Evolutionary conservation across 1,140 invertebrate genomes (phyloP).

Genomic region (Hypsibius dujardini): DNA sequence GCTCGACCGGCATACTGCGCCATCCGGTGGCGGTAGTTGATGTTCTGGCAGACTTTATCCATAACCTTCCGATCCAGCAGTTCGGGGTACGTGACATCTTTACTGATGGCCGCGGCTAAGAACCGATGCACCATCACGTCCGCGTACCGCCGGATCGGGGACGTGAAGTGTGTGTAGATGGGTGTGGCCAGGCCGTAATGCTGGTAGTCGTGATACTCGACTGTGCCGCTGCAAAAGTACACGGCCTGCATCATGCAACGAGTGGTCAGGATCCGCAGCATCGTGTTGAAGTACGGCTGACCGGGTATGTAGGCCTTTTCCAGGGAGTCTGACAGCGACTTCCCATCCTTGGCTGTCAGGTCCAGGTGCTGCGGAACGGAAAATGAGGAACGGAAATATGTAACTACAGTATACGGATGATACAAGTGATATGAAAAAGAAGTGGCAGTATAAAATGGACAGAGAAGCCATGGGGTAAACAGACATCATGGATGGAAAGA

Average conservation of each 20-base stretch:
- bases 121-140: conserved; percentile 85
- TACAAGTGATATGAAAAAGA: conserved; percentile 39
- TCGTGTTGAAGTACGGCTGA: conserved; percentile 73
- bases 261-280: conserved; percentile 83
- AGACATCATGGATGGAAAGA: not conserved
- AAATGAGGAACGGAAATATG: conserved; percentile 48
- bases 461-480: not conserved
- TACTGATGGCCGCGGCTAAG: conserved; percentile 63
- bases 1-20: conserved; percentile 92
- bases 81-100: conserved; percentile 67
- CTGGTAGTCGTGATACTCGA: conserved; percentile 46
- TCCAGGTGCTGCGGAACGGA: conserved; percentile 42
- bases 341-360: conserved; percentile 31
- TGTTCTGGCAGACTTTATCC: conserved; percentile 60
- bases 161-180: conserved; percentile 91
- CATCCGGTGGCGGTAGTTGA: conserved; percentile 87
- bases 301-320: conserved; percentile 52
- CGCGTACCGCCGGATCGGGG: conserved; percentile 80
- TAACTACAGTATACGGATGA: conserved; percentile 57
- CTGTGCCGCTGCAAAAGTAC: conserved; percentile 83
- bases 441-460: conserved; percentile 4
- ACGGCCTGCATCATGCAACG: conserved; percentile 97
- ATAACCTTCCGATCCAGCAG: conserved; percentile 60
- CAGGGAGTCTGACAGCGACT: conserved; percentile 59
- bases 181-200: conserved; percentile 80